Percentiles rank a stretch among this genome's conserved stretches.
phyloP scores from a whole-genome alignment of 2,113 vertebrate species.

The Ophthalmolycus amberensis region DNA sequence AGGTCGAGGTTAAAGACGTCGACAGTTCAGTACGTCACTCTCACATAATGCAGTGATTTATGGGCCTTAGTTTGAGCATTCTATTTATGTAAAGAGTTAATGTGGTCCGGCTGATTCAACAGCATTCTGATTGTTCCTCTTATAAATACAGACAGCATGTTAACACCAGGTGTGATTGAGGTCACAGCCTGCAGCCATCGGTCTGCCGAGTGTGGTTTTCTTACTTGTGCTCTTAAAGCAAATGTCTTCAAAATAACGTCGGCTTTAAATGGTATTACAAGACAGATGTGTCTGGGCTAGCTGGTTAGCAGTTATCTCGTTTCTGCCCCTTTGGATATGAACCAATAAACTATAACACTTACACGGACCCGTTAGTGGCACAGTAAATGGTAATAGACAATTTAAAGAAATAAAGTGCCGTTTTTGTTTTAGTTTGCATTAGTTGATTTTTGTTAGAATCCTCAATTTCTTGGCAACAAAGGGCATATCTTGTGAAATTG shows the following conservation, averaged over 20 bases:
- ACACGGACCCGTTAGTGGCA: not conserved
- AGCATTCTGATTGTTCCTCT: not conserved
- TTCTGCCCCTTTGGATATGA: not conserved
- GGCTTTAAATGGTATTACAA: not conserved
- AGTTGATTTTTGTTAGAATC: too few species aligned
- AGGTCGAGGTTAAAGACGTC: conserved; percentile 53
- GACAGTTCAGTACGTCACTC: conserved; percentile 20
- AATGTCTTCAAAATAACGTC: not conserved
- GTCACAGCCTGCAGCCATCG: not conserved
- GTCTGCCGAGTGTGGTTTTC: not conserved
- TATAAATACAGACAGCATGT: not conserved
- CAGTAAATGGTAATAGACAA: not conserved
- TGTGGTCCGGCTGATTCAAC: conserved; percentile 9
- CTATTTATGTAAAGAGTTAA: not conserved
- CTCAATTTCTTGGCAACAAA: too few species aligned
- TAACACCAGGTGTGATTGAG: not conserved
- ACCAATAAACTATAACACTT: not conserved
- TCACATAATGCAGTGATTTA: conserved; percentile 28
- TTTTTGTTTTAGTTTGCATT: too few species aligned
- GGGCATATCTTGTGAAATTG: not conserved
- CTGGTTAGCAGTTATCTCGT: not conserved
- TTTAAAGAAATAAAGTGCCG: not conserved
- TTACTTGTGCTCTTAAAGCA: not conserved
- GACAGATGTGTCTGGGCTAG: not conserved
- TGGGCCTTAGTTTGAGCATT: conserved; percentile 21